Conservation (phyloP, 2,113 vertebrate genomes). For the Aviceda subcristata region DNA sequence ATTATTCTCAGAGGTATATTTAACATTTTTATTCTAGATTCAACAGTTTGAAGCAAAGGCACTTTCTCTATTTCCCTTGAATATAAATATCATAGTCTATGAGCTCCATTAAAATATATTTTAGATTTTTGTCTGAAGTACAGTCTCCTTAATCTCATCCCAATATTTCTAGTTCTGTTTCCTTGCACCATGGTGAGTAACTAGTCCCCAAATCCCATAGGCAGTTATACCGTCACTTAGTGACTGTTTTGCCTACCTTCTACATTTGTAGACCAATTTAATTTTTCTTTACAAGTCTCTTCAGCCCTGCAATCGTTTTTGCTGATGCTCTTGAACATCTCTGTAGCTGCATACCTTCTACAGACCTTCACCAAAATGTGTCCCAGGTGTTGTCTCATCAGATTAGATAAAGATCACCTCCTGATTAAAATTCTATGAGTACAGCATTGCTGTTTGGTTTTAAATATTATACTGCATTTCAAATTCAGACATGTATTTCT, state of each 20-base stretch:
- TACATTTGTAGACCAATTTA: neutral
- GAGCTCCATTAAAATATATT: neutral
- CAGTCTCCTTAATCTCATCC: neutral
- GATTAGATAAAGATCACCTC: neutral
- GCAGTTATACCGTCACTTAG: constrained; percentile 6
- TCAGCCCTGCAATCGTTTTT: neutral
- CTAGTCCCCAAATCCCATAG: neutral
- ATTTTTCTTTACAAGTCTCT: neutral
- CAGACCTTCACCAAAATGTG: neutral
- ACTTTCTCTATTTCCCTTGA: neutral
- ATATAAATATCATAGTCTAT: neutral
- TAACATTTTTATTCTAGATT: constrained; percentile 22
- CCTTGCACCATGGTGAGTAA: neutral
- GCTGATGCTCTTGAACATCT: neutral
- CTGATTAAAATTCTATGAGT: neutral
- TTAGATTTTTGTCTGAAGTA: neutral
- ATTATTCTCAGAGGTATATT: constrained; percentile 4
- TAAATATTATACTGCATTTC: neutral
- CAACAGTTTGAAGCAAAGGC: constrained; percentile 30
- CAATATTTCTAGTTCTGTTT: neutral
- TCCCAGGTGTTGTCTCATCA: neutral
- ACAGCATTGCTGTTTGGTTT: neutral
- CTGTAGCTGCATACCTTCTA: neutral
- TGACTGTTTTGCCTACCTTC: neutral
- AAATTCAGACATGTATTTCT: neutral